phyloP scores from a whole-genome alignment of 2,113 vertebrate species.

The Hippoglossus stenolepis region DNA sequence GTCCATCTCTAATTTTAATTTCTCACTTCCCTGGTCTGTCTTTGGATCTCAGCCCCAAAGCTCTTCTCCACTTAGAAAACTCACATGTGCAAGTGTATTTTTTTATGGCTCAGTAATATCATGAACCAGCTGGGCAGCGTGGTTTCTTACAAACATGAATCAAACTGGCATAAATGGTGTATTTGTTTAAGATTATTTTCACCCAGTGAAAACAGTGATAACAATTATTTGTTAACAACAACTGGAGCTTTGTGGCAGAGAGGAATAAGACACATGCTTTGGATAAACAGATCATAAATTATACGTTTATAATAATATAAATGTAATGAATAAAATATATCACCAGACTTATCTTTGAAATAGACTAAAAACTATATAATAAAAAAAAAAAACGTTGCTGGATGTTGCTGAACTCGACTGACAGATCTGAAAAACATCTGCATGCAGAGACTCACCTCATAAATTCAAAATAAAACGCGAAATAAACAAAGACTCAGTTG shows the following conservation, averaged over 20 bases:
- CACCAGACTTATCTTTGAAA: neutral
- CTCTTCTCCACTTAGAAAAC: no score
- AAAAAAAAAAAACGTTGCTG: neutral
- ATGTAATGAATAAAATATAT: neutral
- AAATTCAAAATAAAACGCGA: neutral
- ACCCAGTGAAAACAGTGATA: no score
- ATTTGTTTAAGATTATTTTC: neutral
- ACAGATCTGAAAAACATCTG: slow-evolving; percentile 3
- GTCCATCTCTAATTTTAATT: no score
- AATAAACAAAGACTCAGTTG: slow-evolving; percentile 28
- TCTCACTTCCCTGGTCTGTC: no score
- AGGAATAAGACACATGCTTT: neutral
- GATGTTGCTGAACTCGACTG: neutral
- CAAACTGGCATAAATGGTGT: neutral
- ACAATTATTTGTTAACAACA: neutral
- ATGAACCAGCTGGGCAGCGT: neutral
- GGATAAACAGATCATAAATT: neutral
- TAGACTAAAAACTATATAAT: neutral
- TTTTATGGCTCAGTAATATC: neutral
- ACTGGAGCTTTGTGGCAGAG: neutral
- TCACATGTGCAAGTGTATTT: no score
- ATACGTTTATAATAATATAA: neutral
- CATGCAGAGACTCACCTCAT: slow-evolving; percentile 28
- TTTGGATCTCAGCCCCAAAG: neutral
- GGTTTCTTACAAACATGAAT: no score